Evolutionary conservation across 2,113 vertebrate species (phyloP), one percentile per base, ranked within the genome.

Genomic region (Platysteira castanea): DNA sequence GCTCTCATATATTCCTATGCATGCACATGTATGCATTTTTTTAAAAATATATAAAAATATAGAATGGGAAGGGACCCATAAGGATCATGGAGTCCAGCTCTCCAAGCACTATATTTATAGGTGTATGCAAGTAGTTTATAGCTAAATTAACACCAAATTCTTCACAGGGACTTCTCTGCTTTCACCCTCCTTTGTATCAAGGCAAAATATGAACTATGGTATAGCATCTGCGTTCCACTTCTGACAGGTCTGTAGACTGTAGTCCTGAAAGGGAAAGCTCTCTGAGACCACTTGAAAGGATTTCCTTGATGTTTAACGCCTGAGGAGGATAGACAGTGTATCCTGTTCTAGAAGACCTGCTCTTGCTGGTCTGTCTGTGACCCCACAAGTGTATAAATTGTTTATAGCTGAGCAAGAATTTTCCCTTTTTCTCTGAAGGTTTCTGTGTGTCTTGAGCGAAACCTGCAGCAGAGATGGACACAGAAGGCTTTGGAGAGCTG

Each of bases 401-500:
- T 64, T 77, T 3, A 31, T 6, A 89, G 37, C 90, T 84, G 16
- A 90, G 11, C 57, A 59, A 47, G 64, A 37, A 15, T 63, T 82
- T 42, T 63, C 13, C 69, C 8, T 63, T n/a, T 86, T 53, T 28
- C 31, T 80, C 24, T 59, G 37, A 93, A 95, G 86, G 83, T 81
- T 92, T 76, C 90, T 84, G 54, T 24, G 53, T 31, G 35, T 37
- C 44, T 52, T 42, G 19, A 86, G 39, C 8, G 82, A 91, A 64
- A 57, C 64, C 95, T 84, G 81, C 59, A 10, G 61, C 35, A 22
- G 91, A 60, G 57, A 99, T 99, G 99, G 99, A 99, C 76, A 97
- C 98, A 1, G 99, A 99, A 84, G 99, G 99, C 8, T 99, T 99
- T 73, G 99, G 98, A 31, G 99, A 99, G 93, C 98, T 99, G 41